Base-by-base conservation (phyloP, 2,888 invertebrate genomes). In the Drymonia ruficornis region DNA sequence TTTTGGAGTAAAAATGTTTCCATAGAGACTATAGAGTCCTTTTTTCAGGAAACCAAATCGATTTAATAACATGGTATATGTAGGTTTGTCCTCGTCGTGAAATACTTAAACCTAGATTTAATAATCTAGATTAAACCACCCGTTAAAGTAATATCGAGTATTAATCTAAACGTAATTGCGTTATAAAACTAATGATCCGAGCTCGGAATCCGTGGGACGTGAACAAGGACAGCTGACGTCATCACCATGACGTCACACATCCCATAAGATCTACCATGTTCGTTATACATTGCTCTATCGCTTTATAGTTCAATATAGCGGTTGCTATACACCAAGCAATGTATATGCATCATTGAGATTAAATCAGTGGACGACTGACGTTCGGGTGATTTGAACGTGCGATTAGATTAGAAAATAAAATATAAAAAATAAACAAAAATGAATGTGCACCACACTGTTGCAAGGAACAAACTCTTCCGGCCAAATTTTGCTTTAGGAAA, bases 231-330 rank as follows among this genome's bases (percentile, higher is more conserved):
- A 61, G 61, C 56, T 90, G 89, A 90, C 87, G 88, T 87, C 89
- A 89, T 56, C 70, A 59, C 67, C 72, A 62, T 91, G 91, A 91
- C 91, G 89, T 91, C 91, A 89, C 72, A 74, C 82, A 81, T 84
- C 84, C 80, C 81, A 80, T 77, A 78, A 75, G 80, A 81, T 75
- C 75, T 77, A 74, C 64, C 57, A 60, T 60, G 54, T 73, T 76
- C 73, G 65, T 75, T 81, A 78, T 81, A 82, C 83, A 83, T 83
- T 79, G 76, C 76, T 70, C 74, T 74, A 76, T 78, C 74, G 75
- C 76, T 77, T 75, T 65, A 65, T 70, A 72, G 63, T 65, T 63
- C 61, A 65, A 72, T 74, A 75, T 70, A 65, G 47, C 68, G 67
- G 71, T 72, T 67, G 60, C 59, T 72, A 73, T 61, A 74, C 52